Evolutionary conservation across 2,888 invertebrate species (phyloP), one percentile per base, ranked within the genome.

Genomic region (Synergus laeviventris): DNA sequence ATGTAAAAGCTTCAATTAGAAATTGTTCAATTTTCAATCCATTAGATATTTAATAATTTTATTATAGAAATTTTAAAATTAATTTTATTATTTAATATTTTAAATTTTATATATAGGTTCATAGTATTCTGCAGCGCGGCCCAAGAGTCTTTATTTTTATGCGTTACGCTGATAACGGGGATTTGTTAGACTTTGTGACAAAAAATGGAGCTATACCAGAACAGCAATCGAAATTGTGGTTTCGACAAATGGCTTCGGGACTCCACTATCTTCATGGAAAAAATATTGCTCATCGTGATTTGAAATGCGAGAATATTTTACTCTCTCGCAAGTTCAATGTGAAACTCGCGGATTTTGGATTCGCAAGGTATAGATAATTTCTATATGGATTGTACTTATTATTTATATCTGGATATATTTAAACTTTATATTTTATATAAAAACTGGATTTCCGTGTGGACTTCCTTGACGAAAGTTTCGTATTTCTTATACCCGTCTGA

Each of bases 331-430:
- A 95, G 81, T 96, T 96, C 89, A 97, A 97, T 89, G 95, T 98
- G 11, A 98, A 98, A 91, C 92, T 98, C 74, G 97, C 97, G 2
- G 98, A 98, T 92, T 98, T 98, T 90, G 98, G 98, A 39, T 98
- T 98, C 90, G 96, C 98, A 96, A 78, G 82, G 24, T 82, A 78
- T 24, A 14, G n/a, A n/a, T n/a, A n/a, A n/a, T n/a, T n/a, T n/a
- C n/a, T n/a, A n/a, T n/a, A n/a, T n/a, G n/a, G n/a, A n/a, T n/a
- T n/a, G n/a, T n/a, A n/a, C n/a, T n/a, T n/a, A n/a, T n/a, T n/a
- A n/a, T n/a, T n/a, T n/a, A n/a, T n/a, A n/a, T n/a, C n/a, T n/a
- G n/a, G n/a, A n/a, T n/a, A n/a, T n/a, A n/a, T n/a, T n/a, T n/a
- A n/a, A n/a, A n/a, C n/a, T n/a, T n/a, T n/a, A n/a, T n/a, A n/a